Conservation (phyloP, 2,888 invertebrate species). For the Yponomeuta sedellus region DNA sequence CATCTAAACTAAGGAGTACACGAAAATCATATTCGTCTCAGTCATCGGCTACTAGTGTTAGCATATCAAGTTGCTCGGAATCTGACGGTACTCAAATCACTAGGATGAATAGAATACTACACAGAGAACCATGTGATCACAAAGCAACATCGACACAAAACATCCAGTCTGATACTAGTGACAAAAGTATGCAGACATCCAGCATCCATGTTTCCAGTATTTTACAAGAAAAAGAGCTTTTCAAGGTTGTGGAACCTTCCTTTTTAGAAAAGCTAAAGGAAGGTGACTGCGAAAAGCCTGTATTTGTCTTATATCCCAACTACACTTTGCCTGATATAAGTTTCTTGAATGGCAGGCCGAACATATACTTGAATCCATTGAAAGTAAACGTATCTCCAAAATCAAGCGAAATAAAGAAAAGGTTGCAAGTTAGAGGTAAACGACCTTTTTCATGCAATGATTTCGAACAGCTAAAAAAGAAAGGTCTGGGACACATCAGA, state of each 20-base stretch:
- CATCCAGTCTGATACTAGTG: conserved; percentile 75
- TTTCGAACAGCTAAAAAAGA: conserved; percentile 86
- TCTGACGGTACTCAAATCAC: conserved; percentile 74
- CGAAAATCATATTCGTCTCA: conserved; percentile 66
- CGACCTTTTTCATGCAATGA: conserved; percentile 89
- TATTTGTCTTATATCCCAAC: conserved; percentile 93
- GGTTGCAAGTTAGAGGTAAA: conserved; percentile 60
- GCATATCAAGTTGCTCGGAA: conserved; percentile 73
- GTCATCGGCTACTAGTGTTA: conserved; percentile 71
- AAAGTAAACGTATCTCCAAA: conserved; percentile 68
- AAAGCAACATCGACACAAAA: conserved; percentile 69
- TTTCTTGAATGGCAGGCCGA: conserved; percentile 80
- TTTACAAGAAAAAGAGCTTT: conserved; percentile 64
- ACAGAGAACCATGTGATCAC: conserved; percentile 56
- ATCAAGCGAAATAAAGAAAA: conserved; percentile 54
- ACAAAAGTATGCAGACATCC: conserved; percentile 86
- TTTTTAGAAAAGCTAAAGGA: conserved; percentile 82
- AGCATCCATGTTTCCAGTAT: conserved; percentile 53
- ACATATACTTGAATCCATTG: conserved; percentile 85
- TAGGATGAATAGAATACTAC: conserved; percentile 57
- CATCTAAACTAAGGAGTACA: conserved; percentile 54
- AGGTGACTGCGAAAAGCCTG: conserved; percentile 82
- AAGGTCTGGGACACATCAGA: conserved; percentile 88
- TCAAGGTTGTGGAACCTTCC: conserved; percentile 81
- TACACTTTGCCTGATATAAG: conserved; percentile 93